Conservation (phyloP, 2,888 invertebrate genomes). For the Mesorhabditis spiculigera region DNA sequence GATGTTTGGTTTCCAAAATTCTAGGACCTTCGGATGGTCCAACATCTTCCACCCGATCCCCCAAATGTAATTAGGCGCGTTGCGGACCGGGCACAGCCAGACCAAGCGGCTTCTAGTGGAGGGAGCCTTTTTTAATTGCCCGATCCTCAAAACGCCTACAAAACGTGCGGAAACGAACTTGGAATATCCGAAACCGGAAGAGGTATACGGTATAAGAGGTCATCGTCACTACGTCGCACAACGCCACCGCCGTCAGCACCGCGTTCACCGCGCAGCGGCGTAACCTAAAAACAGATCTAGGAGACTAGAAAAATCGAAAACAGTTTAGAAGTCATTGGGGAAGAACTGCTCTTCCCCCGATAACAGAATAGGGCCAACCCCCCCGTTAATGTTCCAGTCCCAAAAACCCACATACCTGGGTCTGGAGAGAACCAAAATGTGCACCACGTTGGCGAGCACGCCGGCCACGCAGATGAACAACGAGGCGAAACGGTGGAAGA, state of each 20-base stretch:
- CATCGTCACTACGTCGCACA: constrained; percentile 49
- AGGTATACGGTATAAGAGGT: constrained; percentile 38
- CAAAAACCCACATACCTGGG: constrained; percentile 14
- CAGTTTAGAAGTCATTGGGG: no score
- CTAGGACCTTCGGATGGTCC: no score
- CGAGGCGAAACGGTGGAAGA: constrained; percentile 44
- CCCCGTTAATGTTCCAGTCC: no score
- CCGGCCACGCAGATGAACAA: constrained; percentile 43
- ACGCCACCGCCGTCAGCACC: constrained; percentile 42
- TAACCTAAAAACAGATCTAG: background rate
- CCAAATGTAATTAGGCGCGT: no score
- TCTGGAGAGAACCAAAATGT: constrained; percentile 38
- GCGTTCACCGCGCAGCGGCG: constrained; percentile 45
- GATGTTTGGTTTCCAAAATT: no score
- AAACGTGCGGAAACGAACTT: constrained; percentile 20
- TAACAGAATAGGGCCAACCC: no score
- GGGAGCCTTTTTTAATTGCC: no score
- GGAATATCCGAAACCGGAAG: constrained; percentile 39
- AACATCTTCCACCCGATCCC: no score
- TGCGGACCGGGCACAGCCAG: no score
- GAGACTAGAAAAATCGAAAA: background rate
- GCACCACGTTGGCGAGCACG: constrained; percentile 39
- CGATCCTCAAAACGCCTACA: background rate
- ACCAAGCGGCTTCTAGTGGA: no score
- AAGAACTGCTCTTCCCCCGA: no score